Evolutionary conservation across 2,888 invertebrate species (phyloP).

Genomic region (Helobdella robusta): DNA sequence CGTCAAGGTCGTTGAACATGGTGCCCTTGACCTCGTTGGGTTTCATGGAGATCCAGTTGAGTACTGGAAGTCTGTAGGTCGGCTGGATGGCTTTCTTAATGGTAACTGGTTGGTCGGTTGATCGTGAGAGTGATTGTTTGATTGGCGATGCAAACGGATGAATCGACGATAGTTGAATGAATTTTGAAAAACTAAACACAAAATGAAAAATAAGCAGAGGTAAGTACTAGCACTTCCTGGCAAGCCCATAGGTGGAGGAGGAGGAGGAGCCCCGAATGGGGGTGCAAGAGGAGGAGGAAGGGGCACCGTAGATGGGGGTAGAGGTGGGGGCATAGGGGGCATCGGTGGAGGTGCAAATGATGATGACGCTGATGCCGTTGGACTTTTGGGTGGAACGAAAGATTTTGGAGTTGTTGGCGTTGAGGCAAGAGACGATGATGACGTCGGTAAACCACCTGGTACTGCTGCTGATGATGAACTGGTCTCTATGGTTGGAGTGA

Average conservation of each 20-base stretch:
- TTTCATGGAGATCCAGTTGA: constrained; percentile 96
- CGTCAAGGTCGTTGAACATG: constrained; percentile 94
- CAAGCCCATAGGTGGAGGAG: not conserved
- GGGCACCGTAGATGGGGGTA: constrained; percentile 46
- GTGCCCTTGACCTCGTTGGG: constrained; percentile 81
- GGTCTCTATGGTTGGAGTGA: too few relatives aligned
- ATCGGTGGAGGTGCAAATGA: constrained; percentile 28
- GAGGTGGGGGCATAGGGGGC: constrained; percentile 12
- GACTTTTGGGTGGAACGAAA: constrained; percentile 13
- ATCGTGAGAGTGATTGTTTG: too few relatives aligned
- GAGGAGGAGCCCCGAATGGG: constrained; percentile 45
- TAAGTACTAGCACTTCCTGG: too few relatives aligned
- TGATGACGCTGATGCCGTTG: constrained; percentile 47
- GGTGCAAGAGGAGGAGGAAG: constrained; percentile 17
- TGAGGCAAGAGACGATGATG: too few relatives aligned
- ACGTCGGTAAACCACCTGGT: too few relatives aligned
- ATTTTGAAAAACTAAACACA: too few relatives aligned
- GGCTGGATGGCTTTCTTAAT: constrained; percentile 93
- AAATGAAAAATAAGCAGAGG: too few relatives aligned
- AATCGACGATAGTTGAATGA: not conserved
- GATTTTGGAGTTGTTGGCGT: constrained; percentile 7
- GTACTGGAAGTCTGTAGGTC: constrained; percentile 73
- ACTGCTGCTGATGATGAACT: too few relatives aligned
- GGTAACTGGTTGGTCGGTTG: too few relatives aligned
- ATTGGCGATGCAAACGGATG: too few relatives aligned